Percentiles rank a stretch among this genome's conserved stretches.
These are phyloP conservation scores for Climacteris rufus DNA, from an alignment of 2,113 vertebrate species.

Conservation along the genomic window DNA sequence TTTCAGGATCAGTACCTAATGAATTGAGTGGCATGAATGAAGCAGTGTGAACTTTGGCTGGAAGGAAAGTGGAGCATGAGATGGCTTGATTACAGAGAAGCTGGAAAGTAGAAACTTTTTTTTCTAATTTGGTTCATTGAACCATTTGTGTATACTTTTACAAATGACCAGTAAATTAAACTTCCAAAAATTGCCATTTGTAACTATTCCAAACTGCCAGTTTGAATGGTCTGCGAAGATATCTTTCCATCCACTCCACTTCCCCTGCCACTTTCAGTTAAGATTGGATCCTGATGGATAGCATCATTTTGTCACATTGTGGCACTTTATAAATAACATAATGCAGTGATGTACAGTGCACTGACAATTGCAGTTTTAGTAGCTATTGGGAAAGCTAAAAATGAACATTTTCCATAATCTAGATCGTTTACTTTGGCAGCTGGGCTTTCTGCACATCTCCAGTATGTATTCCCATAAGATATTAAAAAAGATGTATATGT, in stretches of 20 bases:
- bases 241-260: conserved; percentile 50
- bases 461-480: conserved; percentile 39
- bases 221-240: conserved; percentile 58
- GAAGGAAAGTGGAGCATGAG: not conserved
- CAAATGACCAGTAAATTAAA: conserved; percentile 70
- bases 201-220: conserved; percentile 46
- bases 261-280: conserved; percentile 64
- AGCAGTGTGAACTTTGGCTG: not conserved
- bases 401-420: conserved; percentile 56
- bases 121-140: conserved; percentile 38
- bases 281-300: conserved; percentile 70
- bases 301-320: conserved; percentile 59
- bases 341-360: conserved; percentile 44
- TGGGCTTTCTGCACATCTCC: conserved; percentile 27
- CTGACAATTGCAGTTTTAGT: conserved; percentile 54
- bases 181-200: conserved; percentile 56
- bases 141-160: conserved; percentile 47
- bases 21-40: not conserved
- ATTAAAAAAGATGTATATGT: conserved; percentile 63
- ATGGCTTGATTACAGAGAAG: not conserved
- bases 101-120: conserved; percentile 38
- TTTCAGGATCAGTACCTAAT: no score
- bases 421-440: not conserved
- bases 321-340: conserved; percentile 69
- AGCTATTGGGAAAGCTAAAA: conserved; percentile 51